These are phyloP conservation scores for Drosophila tsacasi DNA, from an alignment of 1,140 invertebrate genomes.

Conservation along the genomic window DNA sequence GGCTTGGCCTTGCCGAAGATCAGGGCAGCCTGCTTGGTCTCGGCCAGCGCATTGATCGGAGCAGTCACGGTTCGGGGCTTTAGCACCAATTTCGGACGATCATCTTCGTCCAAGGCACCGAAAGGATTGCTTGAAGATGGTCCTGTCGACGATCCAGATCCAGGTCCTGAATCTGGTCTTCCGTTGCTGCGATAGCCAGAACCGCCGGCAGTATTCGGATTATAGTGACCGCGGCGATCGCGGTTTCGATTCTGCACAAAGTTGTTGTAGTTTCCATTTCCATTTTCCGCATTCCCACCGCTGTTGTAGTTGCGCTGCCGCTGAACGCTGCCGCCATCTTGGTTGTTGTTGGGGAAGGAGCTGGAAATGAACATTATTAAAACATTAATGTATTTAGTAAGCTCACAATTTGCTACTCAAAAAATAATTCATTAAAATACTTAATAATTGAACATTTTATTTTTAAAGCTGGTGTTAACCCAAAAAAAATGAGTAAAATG, in stretches of 20 bases:
- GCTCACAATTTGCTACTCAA: no score
- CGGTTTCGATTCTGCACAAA: slow-evolving; percentile 79
- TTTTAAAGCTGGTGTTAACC: no score
- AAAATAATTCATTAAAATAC: no score
- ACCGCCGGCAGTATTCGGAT: slow-evolving; percentile 46
- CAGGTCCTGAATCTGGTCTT: not conserved
- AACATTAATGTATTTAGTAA: not conserved
- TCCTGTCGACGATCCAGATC: slow-evolving; percentile 1
- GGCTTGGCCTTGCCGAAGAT: slow-evolving; percentile 96
- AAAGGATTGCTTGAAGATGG: slow-evolving; percentile 4
- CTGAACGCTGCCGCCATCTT: slow-evolving; percentile 9
- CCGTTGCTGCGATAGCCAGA: slow-evolving; percentile 17
- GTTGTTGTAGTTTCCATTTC: slow-evolving; percentile 49
- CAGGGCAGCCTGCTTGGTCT: slow-evolving; percentile 91
- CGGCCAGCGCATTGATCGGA: slow-evolving; percentile 93
- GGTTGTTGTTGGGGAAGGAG: slow-evolving; percentile 29
- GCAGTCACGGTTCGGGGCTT: slow-evolving; percentile 92
- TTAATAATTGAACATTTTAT: no score
- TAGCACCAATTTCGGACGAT: slow-evolving; percentile 92
- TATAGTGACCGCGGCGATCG: slow-evolving; percentile 72
- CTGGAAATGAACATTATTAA: not conserved
- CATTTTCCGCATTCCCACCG: slow-evolving; percentile 18
- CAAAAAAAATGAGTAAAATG: no score
- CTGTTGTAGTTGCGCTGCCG: slow-evolving; percentile 4
- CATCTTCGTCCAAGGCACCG: slow-evolving; percentile 86